Evolutionary conservation across 2,888 invertebrate genomes (phyloP).

Genomic region (Myathropa florea): DNA sequence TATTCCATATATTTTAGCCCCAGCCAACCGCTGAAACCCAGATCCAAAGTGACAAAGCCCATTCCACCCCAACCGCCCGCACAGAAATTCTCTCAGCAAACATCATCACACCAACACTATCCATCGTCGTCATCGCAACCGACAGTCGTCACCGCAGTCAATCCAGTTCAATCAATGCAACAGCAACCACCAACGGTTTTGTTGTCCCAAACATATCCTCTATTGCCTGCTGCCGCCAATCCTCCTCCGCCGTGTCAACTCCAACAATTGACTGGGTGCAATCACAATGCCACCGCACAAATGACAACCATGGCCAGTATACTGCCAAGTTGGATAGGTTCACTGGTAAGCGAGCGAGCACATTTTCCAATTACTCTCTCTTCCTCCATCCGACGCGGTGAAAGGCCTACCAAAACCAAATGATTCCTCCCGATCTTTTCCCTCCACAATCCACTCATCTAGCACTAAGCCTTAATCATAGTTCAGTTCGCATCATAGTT

Average conservation of each 20-base stretch:
- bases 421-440: slow-evolving; percentile 4
- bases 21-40: slow-evolving; percentile 4
- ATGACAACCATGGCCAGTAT: slow-evolving; percentile 33
- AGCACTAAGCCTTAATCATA: slow-evolving; percentile 11
- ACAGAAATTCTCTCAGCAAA: neutral
- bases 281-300: slow-evolving; percentile 27
- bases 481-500: neutral
- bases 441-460: slow-evolving; percentile 7
- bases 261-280: slow-evolving; percentile 19
- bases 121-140: neutral
- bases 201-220: slow-evolving; percentile 9
- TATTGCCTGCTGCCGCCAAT: neutral
- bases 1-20: slow-evolving; percentile 41
- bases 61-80: neutral
- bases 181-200: slow-evolving; percentile 1
- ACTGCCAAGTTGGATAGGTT: slow-evolving; percentile 52
- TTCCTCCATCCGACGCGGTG: slow-evolving; percentile 49
- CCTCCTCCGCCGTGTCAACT: neutral
- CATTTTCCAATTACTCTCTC: neutral
- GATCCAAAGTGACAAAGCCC: neutral
- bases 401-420: slow-evolving; percentile 23
- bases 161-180: neutral
- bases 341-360: slow-evolving; percentile 52
- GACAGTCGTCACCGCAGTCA: neutral
- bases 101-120: neutral